These are phyloP conservation scores for Caenorhabditis angaria DNA, from an alignment of 2,888 invertebrate species.

Conservation along the genomic window DNA sequence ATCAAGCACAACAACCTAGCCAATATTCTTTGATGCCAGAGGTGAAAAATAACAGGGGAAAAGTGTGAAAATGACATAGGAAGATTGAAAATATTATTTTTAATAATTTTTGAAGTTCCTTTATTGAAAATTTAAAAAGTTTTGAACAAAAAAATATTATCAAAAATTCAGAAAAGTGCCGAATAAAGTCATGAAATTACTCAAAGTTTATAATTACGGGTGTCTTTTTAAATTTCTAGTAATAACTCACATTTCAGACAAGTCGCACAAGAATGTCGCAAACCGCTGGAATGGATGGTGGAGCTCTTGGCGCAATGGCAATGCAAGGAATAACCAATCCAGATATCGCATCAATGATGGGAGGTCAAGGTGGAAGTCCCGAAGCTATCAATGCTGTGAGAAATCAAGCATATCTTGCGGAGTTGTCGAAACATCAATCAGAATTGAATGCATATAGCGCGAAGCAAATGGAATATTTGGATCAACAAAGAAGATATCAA, in stretches of 20 bases:
- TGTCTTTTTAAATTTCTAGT: not conserved
- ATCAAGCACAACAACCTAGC: constrained; percentile 39
- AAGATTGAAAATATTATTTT: too few species aligned
- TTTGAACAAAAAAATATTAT: too few species aligned
- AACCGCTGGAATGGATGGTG: constrained; percentile 26
- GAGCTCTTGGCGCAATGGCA: constrained; percentile 26
- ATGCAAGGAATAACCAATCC: constrained; percentile 26
- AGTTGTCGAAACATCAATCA: constrained; percentile 54
- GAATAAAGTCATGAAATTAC: too few species aligned
- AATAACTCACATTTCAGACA: constrained; percentile 7
- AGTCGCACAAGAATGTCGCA: constrained; percentile 19
- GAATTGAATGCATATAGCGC: constrained; percentile 61
- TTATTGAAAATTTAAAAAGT: too few species aligned
- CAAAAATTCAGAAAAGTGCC: too few species aligned
- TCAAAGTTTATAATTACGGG: not conserved
- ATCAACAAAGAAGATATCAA: constrained; percentile 65
- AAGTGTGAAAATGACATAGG: not conserved
- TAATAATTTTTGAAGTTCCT: too few species aligned
- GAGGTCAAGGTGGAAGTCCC: constrained; percentile 39
- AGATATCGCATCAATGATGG: constrained; percentile 44
- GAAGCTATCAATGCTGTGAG: constrained; percentile 58
- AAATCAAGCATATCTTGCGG: constrained; percentile 60
- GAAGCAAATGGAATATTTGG: constrained; percentile 66
- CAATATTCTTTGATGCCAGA: constrained; percentile 35
- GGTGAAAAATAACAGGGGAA: not conserved